Percentiles rank a stretch among this genome's conserved stretches.
phyloP scores from a whole-genome alignment of 2,888 invertebrate species.

The Nephrotoma appendiculata region DNA sequence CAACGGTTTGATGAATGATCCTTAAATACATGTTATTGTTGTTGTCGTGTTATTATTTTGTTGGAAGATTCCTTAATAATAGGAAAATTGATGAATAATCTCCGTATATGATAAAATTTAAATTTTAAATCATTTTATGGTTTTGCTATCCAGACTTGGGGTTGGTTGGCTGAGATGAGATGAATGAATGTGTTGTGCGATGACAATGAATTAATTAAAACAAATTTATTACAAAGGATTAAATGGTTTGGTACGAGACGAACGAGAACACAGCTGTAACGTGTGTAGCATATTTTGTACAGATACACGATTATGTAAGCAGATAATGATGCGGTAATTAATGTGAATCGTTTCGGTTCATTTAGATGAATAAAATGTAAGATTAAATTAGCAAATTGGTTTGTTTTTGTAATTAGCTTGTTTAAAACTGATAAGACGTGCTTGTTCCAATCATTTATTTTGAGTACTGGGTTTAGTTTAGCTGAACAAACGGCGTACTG shows the following conservation, averaged over 20 bases:
- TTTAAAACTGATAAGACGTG: no score
- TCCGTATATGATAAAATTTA: neutral
- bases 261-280: neutral
- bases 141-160: neutral
- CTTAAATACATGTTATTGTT: neutral
- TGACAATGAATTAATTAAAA: neutral
- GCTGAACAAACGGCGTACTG: no score
- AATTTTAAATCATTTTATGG: neutral
- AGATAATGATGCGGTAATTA: neutral
- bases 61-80: neutral
- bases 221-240: neutral
- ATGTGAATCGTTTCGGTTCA: neutral
- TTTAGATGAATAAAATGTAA: no score
- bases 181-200: neutral
- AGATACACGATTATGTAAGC: neutral
- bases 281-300: no score
- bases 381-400: no score
- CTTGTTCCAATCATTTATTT: no score
- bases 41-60: neutral
- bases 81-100: neutral
- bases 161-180: neutral
- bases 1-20: neutral
- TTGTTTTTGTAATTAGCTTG: no score
- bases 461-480: no score
- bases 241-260: neutral